Conservation (phyloP, 1,140 invertebrate species). For the Melanaphis sacchari region DNA sequence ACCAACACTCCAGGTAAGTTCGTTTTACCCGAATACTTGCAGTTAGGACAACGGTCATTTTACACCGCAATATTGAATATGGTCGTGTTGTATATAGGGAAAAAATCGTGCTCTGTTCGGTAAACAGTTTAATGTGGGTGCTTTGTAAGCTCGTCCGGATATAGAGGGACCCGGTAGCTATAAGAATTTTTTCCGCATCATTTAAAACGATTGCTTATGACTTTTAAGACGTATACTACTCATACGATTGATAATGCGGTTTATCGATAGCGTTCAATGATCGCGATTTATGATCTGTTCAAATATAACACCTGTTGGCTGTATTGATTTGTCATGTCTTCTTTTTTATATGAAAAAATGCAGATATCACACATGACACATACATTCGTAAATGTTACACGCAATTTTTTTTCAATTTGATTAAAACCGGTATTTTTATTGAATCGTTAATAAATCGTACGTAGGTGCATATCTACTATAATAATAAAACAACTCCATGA, state of each 20-base stretch:
- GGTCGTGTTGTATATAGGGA: too few relatives aligned
- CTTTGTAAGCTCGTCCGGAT: background rate
- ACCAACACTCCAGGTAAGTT: slow-evolving; percentile 49
- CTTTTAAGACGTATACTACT: too few relatives aligned
- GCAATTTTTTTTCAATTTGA: background rate
- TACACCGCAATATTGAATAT: too few relatives aligned
- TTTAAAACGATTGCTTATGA: background rate
- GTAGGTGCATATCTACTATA: background rate
- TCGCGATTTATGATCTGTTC: background rate
- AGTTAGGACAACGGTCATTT: too few relatives aligned
- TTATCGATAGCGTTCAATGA: background rate
- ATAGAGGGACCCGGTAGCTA: background rate
- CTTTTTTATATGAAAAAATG: background rate
- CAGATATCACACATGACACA: background rate
- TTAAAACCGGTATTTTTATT: slow-evolving; percentile 40
- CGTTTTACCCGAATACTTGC: background rate
- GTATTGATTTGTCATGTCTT: background rate
- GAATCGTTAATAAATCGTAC: background rate
- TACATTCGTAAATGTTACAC: background rate
- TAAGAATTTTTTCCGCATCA: background rate
- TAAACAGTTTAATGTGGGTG: background rate
- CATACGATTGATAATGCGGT: background rate
- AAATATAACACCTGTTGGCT: slow-evolving; percentile 35
- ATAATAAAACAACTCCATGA: background rate
- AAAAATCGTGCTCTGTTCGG: background rate